phyloP scores from a whole-genome alignment of 1,140 invertebrate genomes.

The Vanessa tameamea region DNA sequence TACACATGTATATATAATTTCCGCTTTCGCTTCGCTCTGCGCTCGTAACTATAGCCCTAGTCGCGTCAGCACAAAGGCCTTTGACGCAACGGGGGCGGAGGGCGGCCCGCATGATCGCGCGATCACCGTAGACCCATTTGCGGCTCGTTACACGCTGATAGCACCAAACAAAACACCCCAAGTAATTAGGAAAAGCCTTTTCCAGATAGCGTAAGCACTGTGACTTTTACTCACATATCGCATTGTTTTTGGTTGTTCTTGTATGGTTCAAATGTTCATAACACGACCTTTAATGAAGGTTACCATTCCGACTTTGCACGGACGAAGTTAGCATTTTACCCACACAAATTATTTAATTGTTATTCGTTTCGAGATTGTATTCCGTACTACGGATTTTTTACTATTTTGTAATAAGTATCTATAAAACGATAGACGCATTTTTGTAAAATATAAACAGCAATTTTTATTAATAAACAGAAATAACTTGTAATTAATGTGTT shows the following conservation, averaged over 20 bases:
- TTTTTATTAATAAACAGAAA: no score
- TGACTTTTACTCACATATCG: conserved; percentile 34
- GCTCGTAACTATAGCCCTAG: conserved; percentile 38
- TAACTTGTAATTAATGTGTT: no score
- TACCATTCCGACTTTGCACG: no score
- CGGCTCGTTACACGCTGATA: conserved; percentile 78
- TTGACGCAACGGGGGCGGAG: conserved; percentile 64
- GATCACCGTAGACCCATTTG: conserved; percentile 77
- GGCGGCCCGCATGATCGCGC: conserved; percentile 77
- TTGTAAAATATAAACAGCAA: no score
- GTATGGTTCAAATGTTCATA: not conserved
- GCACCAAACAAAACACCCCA: conserved; percentile 79
- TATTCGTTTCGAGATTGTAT: no score
- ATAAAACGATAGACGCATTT: no score
- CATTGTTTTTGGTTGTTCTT: not conserved
- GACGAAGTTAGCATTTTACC: no score
- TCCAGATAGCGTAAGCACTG: conserved; percentile 77
- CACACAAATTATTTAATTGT: no score
- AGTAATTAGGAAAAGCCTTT: conserved; percentile 80
- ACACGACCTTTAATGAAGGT: no score
- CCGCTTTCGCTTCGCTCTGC: conserved; percentile 34
- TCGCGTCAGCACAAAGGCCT: conserved; percentile 73
- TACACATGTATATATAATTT: not conserved
- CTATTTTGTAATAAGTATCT: no score
- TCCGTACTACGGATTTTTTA: no score